Base-by-base conservation (phyloP, 1,140 invertebrate genomes). In the Euura lappo region DNA sequence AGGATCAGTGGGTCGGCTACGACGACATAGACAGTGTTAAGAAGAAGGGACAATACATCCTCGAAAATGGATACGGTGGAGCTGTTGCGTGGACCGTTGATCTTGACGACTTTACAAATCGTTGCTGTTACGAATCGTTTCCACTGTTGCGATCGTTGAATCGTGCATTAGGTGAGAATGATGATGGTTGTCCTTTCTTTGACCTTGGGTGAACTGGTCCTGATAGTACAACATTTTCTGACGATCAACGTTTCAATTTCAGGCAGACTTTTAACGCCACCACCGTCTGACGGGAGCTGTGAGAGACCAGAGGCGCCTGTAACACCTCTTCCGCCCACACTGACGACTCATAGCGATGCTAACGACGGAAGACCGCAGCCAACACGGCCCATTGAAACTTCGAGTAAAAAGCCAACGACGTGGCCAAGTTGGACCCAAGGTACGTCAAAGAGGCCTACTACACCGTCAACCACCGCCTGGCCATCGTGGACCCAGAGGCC, bases 61-160 rank as follows among this genome's bases (percentile, higher is more conserved):
- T 90, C 28, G 86, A 89, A 2, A 90, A 92, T 79, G 92, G 92
- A 6, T 93, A 93, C 73, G 95, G 93, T 2, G 96, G 96, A 6
- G 91, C 93, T 2, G 93, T 95, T 74, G 93, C 96, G 2, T 98
- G 96, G 96, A 97, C 96, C 0, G 89, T 98, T 0, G 97, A 98
- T 81, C 85, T 99, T 73, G 96, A 98, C 78, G 96, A 98, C 80
- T 97, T 96, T 78, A 91, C 89, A 64, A 97, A 97, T 84, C 86
- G 89, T 0, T 96, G 95, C 82, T 97, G 95, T 78, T 84, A 84
- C 2, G 94, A 95, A 79, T 85, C 93, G 0, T 96, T 92, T 76
- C 95, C 95, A 0, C 80, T 97, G 4, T 84, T 97, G 8, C 90
- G 91, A 44, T 91, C 92, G 2, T 91, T 96, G 1, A 94, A 94